Percentiles rank a stretch among this genome's conserved stretches.
Conservation (phyloP, 2,888 invertebrate species). For the Chymomyza fuscimana region DNA sequence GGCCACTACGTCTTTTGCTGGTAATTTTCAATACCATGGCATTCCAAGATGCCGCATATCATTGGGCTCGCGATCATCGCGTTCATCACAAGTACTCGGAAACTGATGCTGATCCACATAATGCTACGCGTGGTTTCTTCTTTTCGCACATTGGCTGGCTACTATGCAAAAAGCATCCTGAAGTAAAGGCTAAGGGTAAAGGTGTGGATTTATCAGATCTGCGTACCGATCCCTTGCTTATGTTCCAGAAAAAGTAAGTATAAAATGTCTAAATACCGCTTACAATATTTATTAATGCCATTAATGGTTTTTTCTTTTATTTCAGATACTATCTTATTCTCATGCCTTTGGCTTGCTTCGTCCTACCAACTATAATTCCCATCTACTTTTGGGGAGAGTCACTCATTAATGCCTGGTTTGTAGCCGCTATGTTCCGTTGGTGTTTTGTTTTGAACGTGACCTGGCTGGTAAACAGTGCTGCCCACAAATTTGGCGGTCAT, state of each 20-base stretch:
- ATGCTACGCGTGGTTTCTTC: conserved; percentile 95
- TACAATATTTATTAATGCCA: neutral
- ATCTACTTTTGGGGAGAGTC: conserved; percentile 89
- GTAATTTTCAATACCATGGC: conserved; percentile 92
- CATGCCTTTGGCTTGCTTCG: conserved; percentile 88
- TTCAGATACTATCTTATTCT: conserved; percentile 87
- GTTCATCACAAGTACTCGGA: conserved; percentile 96
- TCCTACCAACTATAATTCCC: conserved; percentile 88
- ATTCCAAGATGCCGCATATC: conserved; percentile 90
- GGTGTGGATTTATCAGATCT: conserved; percentile 92
- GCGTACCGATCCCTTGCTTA: conserved; percentile 88
- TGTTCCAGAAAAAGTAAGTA: conserved; percentile 92
- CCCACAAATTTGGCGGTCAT: conserved; percentile 89
- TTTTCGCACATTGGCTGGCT: conserved; percentile 98
- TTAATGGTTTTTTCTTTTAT: conserved; percentile 30
- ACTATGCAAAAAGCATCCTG: conserved; percentile 93
- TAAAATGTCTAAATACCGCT: neutral
- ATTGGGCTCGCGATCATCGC: conserved; percentile 90
- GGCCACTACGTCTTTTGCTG: conserved; percentile 90
- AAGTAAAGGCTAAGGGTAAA: conserved; percentile 92
- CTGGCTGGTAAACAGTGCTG: conserved; percentile 94
- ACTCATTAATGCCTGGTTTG: conserved; percentile 84
- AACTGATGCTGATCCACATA: conserved; percentile 96
- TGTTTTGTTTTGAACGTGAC: conserved; percentile 90
- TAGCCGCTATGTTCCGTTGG: conserved; percentile 88